Percentiles rank a stretch among this genome's conserved stretches.
Conservation (phyloP, 37 sponge, comb jelly and placozoan genomes). For the Crambe crambe region DNA sequence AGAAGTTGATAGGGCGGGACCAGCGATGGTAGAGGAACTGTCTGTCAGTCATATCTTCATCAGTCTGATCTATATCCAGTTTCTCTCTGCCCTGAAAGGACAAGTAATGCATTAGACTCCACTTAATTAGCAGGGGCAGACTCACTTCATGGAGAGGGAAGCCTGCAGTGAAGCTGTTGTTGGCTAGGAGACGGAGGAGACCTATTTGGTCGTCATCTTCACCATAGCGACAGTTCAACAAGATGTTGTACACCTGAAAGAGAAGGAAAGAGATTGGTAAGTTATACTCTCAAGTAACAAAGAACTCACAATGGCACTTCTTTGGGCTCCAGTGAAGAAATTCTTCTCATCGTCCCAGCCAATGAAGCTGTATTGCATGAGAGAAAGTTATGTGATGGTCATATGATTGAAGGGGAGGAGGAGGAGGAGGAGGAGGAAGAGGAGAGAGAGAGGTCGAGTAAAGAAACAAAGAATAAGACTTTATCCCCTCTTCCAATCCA, state of each 20-base stretch:
- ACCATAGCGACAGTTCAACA: slow-evolving; percentile 65
- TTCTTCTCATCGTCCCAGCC: slow-evolving; percentile 60
- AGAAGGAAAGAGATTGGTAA: background rate
- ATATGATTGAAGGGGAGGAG: background rate
- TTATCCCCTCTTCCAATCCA: too few relatives aligned
- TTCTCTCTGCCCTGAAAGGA: slow-evolving; percentile 10
- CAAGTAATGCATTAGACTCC: background rate
- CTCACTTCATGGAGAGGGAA: slow-evolving; percentile 88
- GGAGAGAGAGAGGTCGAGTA: background rate
- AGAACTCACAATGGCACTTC: slow-evolving; percentile 71
- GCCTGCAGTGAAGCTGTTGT: slow-evolving; percentile 55
- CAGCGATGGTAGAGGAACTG: slow-evolving; percentile 78
- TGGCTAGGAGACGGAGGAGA: slow-evolving; percentile 66
- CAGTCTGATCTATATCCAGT: slow-evolving; percentile 4
- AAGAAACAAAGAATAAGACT: background rate
- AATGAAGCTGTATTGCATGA: slow-evolving; percentile 32
- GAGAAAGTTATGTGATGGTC: too few relatives aligned
- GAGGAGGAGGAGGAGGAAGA: background rate
- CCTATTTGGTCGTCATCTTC: slow-evolving; percentile 69
- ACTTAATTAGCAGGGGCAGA: background rate
- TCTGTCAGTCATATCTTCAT: slow-evolving; percentile 23
- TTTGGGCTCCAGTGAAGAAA: slow-evolving; percentile 84
- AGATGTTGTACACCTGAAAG: slow-evolving; percentile 48
- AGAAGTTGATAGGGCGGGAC: slow-evolving; percentile 59
- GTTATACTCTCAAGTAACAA: background rate